A percentile compares a stretch with the other conserved stretches of the same genome.
phyloP scores from a whole-genome alignment of 1,140 invertebrate species.

The Wasmannia auropunctata region DNA sequence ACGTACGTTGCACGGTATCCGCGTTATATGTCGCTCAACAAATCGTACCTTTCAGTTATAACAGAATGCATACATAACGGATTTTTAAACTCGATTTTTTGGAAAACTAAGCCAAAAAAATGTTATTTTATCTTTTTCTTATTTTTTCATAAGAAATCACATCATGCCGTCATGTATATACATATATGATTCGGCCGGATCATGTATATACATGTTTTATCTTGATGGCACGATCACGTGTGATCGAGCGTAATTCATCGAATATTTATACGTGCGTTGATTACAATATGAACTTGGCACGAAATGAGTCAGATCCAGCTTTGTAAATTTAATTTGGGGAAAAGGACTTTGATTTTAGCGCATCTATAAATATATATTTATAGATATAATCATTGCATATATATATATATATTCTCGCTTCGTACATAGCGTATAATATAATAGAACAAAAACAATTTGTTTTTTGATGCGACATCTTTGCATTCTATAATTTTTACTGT shows the following conservation, averaged over 20 bases:
- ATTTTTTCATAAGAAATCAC: no score
- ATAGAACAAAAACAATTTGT: background rate
- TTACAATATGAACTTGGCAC: background rate
- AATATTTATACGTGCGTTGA: slow-evolving; percentile 42
- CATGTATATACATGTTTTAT: slow-evolving; percentile 12
- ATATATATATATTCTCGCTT: background rate
- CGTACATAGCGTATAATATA: background rate
- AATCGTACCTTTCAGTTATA: no score
- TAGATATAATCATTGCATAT: background rate
- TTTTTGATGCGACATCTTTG: background rate
- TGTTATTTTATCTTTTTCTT: no score
- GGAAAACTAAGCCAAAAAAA: no score
- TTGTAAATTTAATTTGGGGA: slow-evolving; percentile 18
- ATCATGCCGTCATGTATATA: background rate
- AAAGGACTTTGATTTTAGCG: background rate
- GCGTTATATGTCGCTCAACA: slow-evolving; percentile 73
- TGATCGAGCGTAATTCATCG: slow-evolving; percentile 12
- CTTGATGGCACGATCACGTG: slow-evolving; percentile 48
- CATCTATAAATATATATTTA: background rate
- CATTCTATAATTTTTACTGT: no score
- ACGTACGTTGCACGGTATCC: background rate
- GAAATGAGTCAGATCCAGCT: background rate
- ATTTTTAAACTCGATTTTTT: no score
- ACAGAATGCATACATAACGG: no score
- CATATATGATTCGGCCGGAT: no score